Evolutionary conservation across 2,888 invertebrate species (phyloP).

Genomic region (Alloscopus bannaensis): DNA sequence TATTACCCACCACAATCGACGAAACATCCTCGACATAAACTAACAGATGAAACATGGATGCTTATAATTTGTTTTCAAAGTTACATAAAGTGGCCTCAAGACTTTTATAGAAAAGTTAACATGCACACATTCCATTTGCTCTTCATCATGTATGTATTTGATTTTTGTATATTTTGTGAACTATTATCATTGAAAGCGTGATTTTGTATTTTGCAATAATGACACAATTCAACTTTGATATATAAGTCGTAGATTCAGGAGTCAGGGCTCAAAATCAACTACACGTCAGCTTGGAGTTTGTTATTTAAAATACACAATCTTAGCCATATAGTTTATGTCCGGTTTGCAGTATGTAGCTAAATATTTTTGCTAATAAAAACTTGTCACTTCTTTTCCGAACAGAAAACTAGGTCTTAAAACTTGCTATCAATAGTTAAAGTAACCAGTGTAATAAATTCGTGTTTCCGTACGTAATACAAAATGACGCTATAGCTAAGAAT

Average conservation of each 20-base stretch:
- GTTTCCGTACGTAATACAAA: slow-evolving; percentile 24
- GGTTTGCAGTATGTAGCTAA: background rate
- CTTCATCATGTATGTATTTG: background rate
- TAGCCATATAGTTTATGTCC: background rate
- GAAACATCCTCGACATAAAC: background rate
- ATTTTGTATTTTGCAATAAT: slow-evolving; percentile 32
- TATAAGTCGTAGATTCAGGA: background rate
- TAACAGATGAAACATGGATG: background rate
- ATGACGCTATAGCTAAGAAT: too few relatives aligned
- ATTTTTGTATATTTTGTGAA: background rate
- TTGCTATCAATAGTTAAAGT: background rate
- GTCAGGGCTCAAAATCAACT: background rate
- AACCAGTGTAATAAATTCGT: slow-evolving; percentile 33
- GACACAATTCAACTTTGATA: background rate
- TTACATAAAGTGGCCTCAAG: background rate
- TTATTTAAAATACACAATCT: background rate
- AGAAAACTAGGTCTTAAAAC: background rate
- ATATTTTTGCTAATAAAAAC: background rate
- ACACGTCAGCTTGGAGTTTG: background rate
- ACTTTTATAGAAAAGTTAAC: background rate
- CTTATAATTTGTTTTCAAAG: background rate
- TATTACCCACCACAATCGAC: background rate
- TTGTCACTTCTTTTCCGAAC: background rate
- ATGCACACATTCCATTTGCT: background rate
- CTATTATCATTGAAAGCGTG: slow-evolving; percentile 52